Evolutionary conservation across 2,797 vertebrate species (phyloP).

Genomic region (Lepus oiostolus): DNA sequence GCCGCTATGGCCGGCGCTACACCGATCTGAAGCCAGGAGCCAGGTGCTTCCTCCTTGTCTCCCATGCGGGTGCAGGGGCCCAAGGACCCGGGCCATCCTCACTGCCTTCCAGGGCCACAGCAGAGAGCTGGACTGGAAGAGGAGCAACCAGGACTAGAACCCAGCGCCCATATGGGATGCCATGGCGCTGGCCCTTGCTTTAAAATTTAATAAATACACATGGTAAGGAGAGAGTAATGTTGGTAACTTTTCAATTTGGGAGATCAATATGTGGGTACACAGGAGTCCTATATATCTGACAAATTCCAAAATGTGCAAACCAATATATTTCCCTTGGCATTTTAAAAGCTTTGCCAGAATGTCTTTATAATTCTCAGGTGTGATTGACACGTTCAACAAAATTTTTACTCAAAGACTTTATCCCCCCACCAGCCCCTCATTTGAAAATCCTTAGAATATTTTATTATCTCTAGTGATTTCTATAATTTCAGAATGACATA

Average conservation of each 20-base stretch:
- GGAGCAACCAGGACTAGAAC: too few relatives aligned
- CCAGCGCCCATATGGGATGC: too few relatives aligned
- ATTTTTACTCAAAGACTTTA: not conserved
- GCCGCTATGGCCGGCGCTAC: too few relatives aligned
- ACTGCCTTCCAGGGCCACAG: too few relatives aligned
- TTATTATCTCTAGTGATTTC: not conserved
- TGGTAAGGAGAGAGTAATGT: not conserved
- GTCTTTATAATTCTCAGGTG: not conserved
- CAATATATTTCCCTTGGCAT: not conserved
- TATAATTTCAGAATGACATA: slow-evolving; percentile 34
- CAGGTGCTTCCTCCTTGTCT: too few relatives aligned
- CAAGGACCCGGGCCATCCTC: too few relatives aligned
- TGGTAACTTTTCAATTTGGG: not conserved
- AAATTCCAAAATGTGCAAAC: not conserved
- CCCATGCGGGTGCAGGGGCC: too few relatives aligned
- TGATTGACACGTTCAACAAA: not conserved
- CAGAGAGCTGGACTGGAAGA: too few relatives aligned
- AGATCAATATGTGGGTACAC: not conserved
- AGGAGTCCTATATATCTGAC: not conserved
- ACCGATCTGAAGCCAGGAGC: too few relatives aligned
- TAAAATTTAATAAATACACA: not conserved
- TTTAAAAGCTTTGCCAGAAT: not conserved
- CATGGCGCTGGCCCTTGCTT: not conserved
- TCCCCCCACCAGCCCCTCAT: not conserved
- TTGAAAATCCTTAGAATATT: not conserved